A percentile compares a stretch with the other conserved stretches of the same genome.
Evolutionary conservation across 2,888 invertebrate species (phyloP).

Genomic region (Thereva unica): DNA sequence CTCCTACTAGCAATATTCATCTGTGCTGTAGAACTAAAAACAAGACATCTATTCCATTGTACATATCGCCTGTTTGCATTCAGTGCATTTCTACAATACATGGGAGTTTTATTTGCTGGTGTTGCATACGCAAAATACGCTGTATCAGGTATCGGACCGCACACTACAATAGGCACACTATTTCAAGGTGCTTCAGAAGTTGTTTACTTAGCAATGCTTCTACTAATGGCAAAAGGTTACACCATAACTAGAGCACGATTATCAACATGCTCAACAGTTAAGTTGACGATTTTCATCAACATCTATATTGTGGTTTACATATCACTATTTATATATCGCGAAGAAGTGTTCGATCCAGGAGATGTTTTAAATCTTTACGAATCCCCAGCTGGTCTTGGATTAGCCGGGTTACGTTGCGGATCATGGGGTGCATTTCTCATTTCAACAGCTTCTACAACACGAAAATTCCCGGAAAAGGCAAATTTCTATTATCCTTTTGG

Average conservation of each 20-base stretch:
- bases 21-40: conserved; percentile 75
- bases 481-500: conserved; percentile 83
- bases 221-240: conserved; percentile 86
- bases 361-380: conserved; percentile 88
- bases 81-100: conserved; percentile 71
- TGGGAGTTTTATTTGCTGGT: conserved; percentile 70
- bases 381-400: conserved; percentile 84
- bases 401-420: conserved; percentile 72
- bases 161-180: conserved; percentile 58
- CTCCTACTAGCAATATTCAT: conserved; percentile 73
- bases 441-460: conserved; percentile 65
- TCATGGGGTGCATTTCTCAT: conserved; percentile 85
- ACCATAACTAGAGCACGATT: conserved; percentile 86
- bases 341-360: conserved; percentile 88
- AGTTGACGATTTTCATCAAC: conserved; percentile 79
- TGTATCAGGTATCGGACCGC: conserved; percentile 69
- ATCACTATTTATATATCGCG: conserved; percentile 79
- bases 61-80: conserved; percentile 84
- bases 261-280: conserved; percentile 71
- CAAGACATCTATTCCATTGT: conserved; percentile 80
- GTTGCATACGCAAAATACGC: conserved; percentile 79
- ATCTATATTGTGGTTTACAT: conserved; percentile 74
- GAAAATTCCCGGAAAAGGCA: conserved; percentile 80
- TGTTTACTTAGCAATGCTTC: conserved; percentile 74
- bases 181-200: conserved; percentile 74